Evolutionary conservation across 1,140 invertebrate genomes (phyloP), one percentile per base, ranked within the genome.

Genomic region (Aphidius ervi): DNA sequence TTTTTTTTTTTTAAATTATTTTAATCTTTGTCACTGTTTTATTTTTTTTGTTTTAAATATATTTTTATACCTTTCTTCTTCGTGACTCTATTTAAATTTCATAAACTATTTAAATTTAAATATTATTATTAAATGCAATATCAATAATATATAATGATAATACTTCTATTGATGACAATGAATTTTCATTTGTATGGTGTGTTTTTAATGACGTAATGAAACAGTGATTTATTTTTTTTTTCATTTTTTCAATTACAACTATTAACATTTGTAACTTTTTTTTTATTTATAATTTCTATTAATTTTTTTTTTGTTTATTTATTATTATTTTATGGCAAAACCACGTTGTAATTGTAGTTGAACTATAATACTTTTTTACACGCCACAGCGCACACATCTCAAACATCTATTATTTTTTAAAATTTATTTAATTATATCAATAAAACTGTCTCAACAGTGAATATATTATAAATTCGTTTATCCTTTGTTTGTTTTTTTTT

Each of bases 101-200:
- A 5, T 54, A 20, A 54, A 41, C 52, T 54, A 54, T 54, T 41
- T 41, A 54, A 54, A 54, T 54, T 48, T 48, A 50, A 31, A 31
- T 50, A 54, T 54, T 63, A 39, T 31, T 41, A 46, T 53, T 31
- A 48, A 54, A 46, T 31, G 56, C 23, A 57, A 56, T 62, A 57
- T 56, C 23, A 10, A 59, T 58, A 58, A 59, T 59, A 59, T 58
- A 47, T 47, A 59, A 63, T 31, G 23, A 31, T 63, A 63, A 63
- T 63, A 63, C 61, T 63, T 63, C 50, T 55, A 59, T 59, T 56
- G 46, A 62, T 58, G 57, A 47, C 45, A 53, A 63, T 63, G 61
- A 31, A 39, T 40, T 37, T 9, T 40, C 39, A 23, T 49, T 7
- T 60, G 8, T 54, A 20, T 54, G 16, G 16, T 16, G 16, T 16